Evolutionary conservation across 2,797 vertebrate genomes (phyloP).

Genomic region (Morus bassanus): DNA sequence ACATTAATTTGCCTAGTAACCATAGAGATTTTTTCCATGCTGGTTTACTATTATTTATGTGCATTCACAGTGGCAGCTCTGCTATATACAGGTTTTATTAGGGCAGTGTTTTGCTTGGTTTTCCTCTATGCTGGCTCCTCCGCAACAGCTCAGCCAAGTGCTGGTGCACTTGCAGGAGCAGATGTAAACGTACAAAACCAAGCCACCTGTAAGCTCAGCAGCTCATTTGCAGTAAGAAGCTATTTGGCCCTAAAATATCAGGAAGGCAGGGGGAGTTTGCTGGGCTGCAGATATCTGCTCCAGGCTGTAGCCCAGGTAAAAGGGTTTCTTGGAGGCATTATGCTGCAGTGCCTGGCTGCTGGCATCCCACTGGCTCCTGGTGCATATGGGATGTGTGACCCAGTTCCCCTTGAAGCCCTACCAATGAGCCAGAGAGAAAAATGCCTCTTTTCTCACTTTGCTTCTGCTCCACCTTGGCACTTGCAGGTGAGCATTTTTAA

Average conservation of each 20-base stretch:
- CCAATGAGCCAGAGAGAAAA: not conserved
- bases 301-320: not conserved
- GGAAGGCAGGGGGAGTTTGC: not conserved
- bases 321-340: not conserved
- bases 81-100: not conserved
- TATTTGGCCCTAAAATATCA: not conserved
- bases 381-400: too few species aligned
- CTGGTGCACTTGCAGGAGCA: not conserved
- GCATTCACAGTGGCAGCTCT: not conserved
- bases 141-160: fast-evolving
- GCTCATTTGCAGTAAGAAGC: not conserved
- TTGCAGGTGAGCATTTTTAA: not conserved
- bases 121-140: not conserved
- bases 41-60: conserved; percentile 10
- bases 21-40: not conserved
- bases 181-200: not conserved
- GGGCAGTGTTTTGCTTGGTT: not conserved
- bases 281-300: not conserved
- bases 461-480: not conserved
- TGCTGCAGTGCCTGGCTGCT: not conserved
- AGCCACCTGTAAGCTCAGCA: not conserved
- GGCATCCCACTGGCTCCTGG: not conserved
- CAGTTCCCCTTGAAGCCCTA: too few species aligned
- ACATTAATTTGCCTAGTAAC: conserved; percentile 15
- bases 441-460: not conserved